These are phyloP conservation scores for Brachypterus glaber DNA, from an alignment of 2,888 invertebrate genomes.

Conservation along the genomic window DNA sequence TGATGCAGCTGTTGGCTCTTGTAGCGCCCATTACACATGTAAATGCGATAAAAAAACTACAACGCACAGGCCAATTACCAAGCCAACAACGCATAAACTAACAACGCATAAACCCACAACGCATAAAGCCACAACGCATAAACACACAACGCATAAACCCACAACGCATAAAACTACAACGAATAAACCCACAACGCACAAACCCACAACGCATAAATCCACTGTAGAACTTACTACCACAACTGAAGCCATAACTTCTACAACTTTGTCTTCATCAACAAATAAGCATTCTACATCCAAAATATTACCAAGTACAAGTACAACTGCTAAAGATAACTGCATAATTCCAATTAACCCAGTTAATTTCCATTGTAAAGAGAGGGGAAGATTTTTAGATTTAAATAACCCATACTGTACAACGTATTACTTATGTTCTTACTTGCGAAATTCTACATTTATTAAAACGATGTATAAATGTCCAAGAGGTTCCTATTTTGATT, in stretches of 20 bases:
- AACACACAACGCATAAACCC: no score
- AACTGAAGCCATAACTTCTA: background rate
- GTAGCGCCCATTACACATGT: conserved; percentile 18
- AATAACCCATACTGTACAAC: conserved; percentile 31
- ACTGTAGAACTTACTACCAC: background rate
- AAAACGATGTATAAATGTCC: conserved; percentile 29
- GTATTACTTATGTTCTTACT: conserved; percentile 24
- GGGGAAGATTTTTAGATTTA: conserved; percentile 40
- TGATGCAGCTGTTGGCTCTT: conserved; percentile 17
- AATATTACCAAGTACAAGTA: conserved; percentile 1
- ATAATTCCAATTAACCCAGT: background rate
- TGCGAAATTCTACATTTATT: conserved; percentile 26
- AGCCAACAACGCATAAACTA: no score
- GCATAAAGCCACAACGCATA: no score
- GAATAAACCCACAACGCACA: background rate
- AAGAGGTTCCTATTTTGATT: conserved; percentile 22
- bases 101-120: conserved; percentile 1
- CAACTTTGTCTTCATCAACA: conserved; percentile 5
- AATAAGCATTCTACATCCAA: conserved; percentile 2
- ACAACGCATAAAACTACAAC: no score
- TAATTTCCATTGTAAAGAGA: conserved; percentile 26
- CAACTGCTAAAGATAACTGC: conserved; percentile 4
- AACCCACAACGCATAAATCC: background rate
- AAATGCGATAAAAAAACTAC: background rate
- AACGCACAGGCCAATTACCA: no score